A percentile compares a stretch with the other conserved stretches of the same genome.
Conservation (phyloP, 2,797 vertebrate species). For the Ammospiza maritima region DNA sequence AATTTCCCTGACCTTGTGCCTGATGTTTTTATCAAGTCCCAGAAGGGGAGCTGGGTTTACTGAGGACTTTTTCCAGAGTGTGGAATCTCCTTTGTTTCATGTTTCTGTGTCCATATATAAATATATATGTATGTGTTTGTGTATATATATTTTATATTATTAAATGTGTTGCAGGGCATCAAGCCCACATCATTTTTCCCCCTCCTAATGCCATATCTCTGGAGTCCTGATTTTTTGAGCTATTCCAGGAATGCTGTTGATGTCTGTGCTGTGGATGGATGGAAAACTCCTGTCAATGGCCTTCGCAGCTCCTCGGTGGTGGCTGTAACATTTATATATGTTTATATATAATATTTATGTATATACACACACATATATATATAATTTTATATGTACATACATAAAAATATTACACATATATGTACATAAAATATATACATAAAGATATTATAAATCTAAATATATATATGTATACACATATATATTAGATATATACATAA, state of each 20-base stretch:
- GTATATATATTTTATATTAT: neutral
- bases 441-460: too few species aligned
- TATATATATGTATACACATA: too few species aligned
- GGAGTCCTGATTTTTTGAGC: neutral
- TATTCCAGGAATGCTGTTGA: constrained; percentile 20
- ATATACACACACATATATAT: too few species aligned
- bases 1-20: neutral
- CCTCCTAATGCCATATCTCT: neutral
- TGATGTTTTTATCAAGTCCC: neutral
- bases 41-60: neutral
- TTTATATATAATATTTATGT: too few species aligned
- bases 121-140: accelerated
- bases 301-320: neutral
- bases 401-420: too few species aligned
- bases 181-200: neutral
- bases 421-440: too few species aligned
- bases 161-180: neutral
- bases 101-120: neutral
- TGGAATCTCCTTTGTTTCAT: neutral
- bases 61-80: neutral
- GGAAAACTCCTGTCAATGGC: constrained; percentile 5
- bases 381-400: too few species aligned
- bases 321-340: neutral
- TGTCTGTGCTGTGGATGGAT: neutral
- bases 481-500: too few species aligned